These are phyloP conservation scores for Betta splendens DNA, from an alignment of 2,797 vertebrate genomes.

Conservation along the genomic window DNA sequence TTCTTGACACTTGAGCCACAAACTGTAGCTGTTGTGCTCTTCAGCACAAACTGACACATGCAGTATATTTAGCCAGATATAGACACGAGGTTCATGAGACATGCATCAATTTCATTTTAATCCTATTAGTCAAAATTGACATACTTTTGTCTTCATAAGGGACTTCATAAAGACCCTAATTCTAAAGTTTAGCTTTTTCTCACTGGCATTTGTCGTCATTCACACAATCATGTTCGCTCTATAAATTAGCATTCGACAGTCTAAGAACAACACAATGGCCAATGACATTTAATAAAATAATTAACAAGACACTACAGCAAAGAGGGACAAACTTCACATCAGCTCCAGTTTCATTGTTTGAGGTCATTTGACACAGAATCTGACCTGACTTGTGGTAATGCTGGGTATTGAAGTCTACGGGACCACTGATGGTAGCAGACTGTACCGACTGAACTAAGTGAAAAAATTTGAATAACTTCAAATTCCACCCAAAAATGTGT, in stretches of 20 bases:
- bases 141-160: slow-evolving; percentile 31
- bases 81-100: not conserved
- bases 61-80: not conserved
- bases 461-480: too few species aligned
- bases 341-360: not conserved
- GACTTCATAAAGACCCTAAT: too few species aligned
- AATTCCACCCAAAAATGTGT: not conserved
- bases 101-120: slow-evolving; percentile 44
- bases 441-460: too few species aligned
- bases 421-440: not conserved
- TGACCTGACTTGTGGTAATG: not conserved
- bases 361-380: not conserved
- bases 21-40: not conserved
- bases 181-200: slow-evolving; percentile 16
- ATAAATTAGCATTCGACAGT: slow-evolving; percentile 29
- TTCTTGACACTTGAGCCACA: not conserved
- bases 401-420: not conserved
- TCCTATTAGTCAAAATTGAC: slow-evolving; percentile 56
- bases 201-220: slow-evolving; percentile 7
- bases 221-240: slow-evolving; percentile 20
- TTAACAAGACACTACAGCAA: slow-evolving; percentile 4
- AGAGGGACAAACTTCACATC: not conserved
- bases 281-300: slow-evolving; percentile 20
- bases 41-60: not conserved
- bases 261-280: slow-evolving; percentile 38